A percentile compares a stretch with the other conserved stretches of the same genome.
Evolutionary conservation across 2,113 vertebrate genomes (phyloP).

Genomic region (Erinaceus europaeus): DNA sequence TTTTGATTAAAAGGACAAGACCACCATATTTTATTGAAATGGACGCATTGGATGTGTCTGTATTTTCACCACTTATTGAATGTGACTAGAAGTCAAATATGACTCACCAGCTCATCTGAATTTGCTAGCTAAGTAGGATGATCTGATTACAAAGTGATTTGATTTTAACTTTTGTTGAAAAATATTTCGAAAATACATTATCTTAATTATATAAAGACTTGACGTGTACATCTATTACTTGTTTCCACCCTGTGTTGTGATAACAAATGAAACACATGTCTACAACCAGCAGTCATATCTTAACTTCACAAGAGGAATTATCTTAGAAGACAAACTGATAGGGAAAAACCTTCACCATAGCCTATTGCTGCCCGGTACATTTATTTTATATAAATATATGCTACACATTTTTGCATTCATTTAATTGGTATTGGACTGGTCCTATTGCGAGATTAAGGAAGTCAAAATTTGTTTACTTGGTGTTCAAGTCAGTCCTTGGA

Average conservation of each 20-base stretch:
- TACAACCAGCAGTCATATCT: conserved; percentile 32
- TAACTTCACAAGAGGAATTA: neutral
- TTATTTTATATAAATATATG: conserved; percentile 32
- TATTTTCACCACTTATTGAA: neutral
- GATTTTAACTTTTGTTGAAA: conserved; percentile 30
- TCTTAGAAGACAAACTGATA: conserved; percentile 27
- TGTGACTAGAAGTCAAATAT: neutral
- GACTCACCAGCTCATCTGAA: neutral
- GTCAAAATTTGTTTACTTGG: conserved; percentile 9
- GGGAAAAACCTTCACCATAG: conserved; percentile 15
- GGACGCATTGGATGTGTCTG: neutral
- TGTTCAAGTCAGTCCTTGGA: neutral
- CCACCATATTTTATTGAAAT: neutral
- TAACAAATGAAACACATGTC: neutral
- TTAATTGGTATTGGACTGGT: conserved; percentile 27
- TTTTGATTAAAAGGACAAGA: neutral
- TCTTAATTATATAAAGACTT: conserved; percentile 37
- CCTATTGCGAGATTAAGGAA: conserved; percentile 40
- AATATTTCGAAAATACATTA: neutral
- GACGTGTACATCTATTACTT: neutral
- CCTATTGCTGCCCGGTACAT: neutral
- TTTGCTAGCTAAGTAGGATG: neutral
- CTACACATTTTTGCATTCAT: too few relatives aligned
- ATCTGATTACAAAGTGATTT: conserved; percentile 33
- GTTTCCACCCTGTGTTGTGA: conserved; percentile 5